Conservation (phyloP, 2,888 invertebrate species). For the Lepidocyrtoides sp. region DNA sequence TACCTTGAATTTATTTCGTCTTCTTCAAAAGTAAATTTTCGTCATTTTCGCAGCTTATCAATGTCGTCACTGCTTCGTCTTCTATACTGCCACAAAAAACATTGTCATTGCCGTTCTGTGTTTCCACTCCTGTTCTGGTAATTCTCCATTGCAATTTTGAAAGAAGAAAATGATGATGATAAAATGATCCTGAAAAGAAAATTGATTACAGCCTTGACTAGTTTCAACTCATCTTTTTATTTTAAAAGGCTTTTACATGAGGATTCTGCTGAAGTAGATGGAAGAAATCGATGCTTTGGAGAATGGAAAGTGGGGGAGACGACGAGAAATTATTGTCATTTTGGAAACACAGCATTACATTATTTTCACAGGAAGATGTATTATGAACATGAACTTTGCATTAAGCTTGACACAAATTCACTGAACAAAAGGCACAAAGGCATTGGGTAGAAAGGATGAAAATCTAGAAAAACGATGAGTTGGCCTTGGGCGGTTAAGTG, state of each 20-base stretch:
- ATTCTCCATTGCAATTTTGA: not conserved
- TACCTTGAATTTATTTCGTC: not conserved
- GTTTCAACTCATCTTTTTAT: not conserved
- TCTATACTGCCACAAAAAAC: too few species aligned
- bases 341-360: not conserved
- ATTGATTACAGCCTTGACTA: slow-evolving; percentile 23
- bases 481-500: slow-evolving; percentile 5
- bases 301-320: not conserved
- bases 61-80: not conserved
- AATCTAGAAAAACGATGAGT: not conserved
- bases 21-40: not conserved
- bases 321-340: slow-evolving; percentile 25
- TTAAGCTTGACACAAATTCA: slow-evolving; percentile 9
- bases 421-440: not conserved
- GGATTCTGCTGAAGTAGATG: not conserved
- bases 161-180: not conserved
- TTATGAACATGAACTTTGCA: not conserved
- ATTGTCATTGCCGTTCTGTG: not conserved
- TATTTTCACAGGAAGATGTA: not conserved
- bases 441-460: not conserved
- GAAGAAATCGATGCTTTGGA: not conserved
- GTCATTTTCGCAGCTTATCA: not conserved
- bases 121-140: not conserved
- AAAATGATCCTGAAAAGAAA: slow-evolving; percentile 6
- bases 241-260: not conserved